Percentiles rank a stretch among this genome's conserved stretches.
Evolutionary conservation across 2,113 vertebrate species (phyloP).

Genomic region (Puffinus mauretanicus): DNA sequence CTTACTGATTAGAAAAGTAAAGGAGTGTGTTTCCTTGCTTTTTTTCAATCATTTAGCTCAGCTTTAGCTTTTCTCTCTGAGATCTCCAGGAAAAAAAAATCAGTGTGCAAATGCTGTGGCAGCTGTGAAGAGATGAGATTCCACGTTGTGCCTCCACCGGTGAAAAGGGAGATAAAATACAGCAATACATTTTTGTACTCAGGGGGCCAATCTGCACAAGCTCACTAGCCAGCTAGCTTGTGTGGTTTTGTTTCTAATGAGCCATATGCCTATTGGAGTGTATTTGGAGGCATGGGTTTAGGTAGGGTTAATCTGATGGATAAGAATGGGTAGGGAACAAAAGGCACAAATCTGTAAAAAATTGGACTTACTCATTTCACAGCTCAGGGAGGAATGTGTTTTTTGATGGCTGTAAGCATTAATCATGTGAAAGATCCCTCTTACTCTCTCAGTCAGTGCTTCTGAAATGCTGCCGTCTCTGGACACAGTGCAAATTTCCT

Average conservation of each 20-base stretch:
- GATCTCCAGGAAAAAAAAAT: neutral
- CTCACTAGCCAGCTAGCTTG: neutral
- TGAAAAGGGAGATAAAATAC: neutral
- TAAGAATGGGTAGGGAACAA: neutral
- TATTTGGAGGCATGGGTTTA: neutral
- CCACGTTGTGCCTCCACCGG: neutral
- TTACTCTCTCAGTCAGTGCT: neutral
- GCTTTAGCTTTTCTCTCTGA: neutral
- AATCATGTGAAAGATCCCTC: neutral
- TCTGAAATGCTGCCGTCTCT: neutral
- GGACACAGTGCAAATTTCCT: neutral
- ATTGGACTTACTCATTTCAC: neutral
- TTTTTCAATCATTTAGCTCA: neutral
- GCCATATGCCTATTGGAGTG: neutral
- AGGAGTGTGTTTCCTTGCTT: neutral
- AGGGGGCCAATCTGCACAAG: neutral
- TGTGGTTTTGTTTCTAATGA: neutral
- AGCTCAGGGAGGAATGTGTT: neutral
- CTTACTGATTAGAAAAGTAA: neutral
- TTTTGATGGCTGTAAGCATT: neutral
- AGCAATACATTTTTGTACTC: neutral
- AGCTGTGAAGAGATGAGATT: neutral
- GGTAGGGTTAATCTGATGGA: neutral
- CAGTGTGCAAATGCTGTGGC: neutral
- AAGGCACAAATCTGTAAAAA: neutral